These are phyloP conservation scores for Crocallis elinguaria DNA, from an alignment of 2,888 invertebrate species.

Conservation along the genomic window DNA sequence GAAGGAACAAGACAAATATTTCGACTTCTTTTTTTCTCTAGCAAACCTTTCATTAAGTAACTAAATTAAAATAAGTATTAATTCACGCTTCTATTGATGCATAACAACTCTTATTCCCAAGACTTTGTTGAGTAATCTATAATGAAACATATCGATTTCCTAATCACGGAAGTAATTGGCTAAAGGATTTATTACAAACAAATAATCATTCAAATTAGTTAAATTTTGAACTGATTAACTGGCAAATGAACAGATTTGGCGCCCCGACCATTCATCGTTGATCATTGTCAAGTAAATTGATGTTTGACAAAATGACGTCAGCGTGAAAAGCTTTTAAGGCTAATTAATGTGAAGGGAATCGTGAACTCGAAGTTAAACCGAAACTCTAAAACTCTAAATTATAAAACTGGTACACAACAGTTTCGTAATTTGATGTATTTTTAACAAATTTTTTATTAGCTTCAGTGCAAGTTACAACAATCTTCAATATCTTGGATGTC, in stretches of 20 bases:
- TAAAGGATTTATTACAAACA: neutral
- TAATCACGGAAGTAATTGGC: too few relatives aligned
- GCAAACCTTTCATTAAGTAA: too few relatives aligned
- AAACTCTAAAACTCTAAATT: conserved; percentile 43
- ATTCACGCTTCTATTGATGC: too few relatives aligned
- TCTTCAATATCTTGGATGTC: too few relatives aligned
- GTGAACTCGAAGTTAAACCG: conserved; percentile 47
- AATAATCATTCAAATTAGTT: neutral
- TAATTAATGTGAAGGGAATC: conserved; percentile 68
- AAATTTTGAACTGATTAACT: conserved; percentile 33
- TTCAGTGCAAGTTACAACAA: too few relatives aligned
- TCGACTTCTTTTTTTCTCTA: too few relatives aligned
- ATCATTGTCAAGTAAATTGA: conserved; percentile 80
- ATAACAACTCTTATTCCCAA: too few relatives aligned
- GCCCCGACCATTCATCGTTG: conserved; percentile 57
- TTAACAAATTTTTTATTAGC: neutral
- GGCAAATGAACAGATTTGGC: conserved; percentile 52
- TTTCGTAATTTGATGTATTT: conserved; percentile 23
- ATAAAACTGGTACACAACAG: conserved; percentile 41
- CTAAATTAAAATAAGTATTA: too few relatives aligned
- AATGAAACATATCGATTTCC: too few relatives aligned
- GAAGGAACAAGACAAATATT: too few relatives aligned
- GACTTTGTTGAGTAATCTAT: too few relatives aligned
- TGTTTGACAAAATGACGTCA: conserved; percentile 80
- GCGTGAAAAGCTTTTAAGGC: conserved; percentile 75